Percentiles rank a stretch among this genome's conserved stretches.
Evolutionary conservation across 1,140 invertebrate genomes (phyloP).

Genomic region (Nymphalis io): DNA sequence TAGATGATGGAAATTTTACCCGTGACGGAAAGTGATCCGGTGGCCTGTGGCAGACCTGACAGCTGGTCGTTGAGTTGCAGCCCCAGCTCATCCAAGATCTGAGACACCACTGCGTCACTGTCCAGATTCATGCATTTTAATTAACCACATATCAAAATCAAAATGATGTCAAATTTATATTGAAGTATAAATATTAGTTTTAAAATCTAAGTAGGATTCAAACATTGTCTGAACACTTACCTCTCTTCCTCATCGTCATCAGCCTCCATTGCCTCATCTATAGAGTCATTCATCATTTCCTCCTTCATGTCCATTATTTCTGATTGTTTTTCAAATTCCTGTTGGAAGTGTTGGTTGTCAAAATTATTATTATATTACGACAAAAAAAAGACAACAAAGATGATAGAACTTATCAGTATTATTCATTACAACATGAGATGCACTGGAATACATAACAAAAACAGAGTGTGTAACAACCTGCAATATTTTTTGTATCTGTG

Average conservation of each 20-base stretch:
- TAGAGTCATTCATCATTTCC: conserved; percentile 99
- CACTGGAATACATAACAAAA: too few relatives aligned
- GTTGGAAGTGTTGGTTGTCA: conserved; percentile 46
- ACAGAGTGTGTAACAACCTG: conserved; percentile 92
- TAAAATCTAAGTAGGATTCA: too few relatives aligned
- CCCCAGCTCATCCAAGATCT: conserved; percentile 98
- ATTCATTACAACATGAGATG: too few relatives aligned
- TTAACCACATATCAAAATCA: too few relatives aligned
- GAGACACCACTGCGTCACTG: conserved; percentile 93
- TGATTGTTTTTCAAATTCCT: conserved; percentile 99
- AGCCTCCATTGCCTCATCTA: conserved; percentile 99
- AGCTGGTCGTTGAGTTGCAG: conserved; percentile 95
- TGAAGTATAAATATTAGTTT: too few relatives aligned
- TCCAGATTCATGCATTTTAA: conserved; percentile 38
- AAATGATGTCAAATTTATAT: too few relatives aligned
- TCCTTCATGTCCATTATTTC: conserved; percentile 99
- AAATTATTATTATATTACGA: too few relatives aligned
- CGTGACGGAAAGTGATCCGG: conserved; percentile 82
- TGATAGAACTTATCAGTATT: too few relatives aligned
- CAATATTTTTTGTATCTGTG: conserved; percentile 99
- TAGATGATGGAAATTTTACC: conserved; percentile 48
- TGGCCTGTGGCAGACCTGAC: conserved; percentile 90
- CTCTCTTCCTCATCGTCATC: conserved; percentile 99
- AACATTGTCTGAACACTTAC: too few relatives aligned
- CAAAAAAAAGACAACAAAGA: too few relatives aligned